Evolutionary conservation across 1,140 invertebrate genomes (phyloP).

Genomic region (Episyrphus balteatus): DNA sequence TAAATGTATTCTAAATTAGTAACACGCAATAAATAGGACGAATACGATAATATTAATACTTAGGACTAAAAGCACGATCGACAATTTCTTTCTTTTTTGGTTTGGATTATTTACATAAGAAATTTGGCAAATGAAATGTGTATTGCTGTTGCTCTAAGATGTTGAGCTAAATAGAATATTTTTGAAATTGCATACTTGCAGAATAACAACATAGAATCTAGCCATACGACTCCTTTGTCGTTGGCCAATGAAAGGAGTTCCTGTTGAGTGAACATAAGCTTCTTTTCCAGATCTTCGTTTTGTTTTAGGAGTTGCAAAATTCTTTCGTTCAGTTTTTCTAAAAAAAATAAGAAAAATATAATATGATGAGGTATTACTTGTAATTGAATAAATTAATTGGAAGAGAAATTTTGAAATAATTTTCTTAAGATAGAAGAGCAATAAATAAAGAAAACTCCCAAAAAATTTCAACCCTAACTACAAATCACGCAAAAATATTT

Average conservation of each 20-base stretch:
- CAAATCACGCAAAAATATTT: too few relatives aligned
- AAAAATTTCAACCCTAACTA: too few relatives aligned
- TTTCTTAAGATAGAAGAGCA: too few relatives aligned
- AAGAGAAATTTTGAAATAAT: too few relatives aligned
- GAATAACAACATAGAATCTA: constrained; percentile 34
- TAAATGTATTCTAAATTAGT: background rate
- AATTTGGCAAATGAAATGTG: too few relatives aligned
- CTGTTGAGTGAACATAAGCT: constrained; percentile 20
- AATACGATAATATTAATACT: background rate
- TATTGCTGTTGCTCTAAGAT: too few relatives aligned
- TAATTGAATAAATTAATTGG: background rate
- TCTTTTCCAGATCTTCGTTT: constrained; percentile 21
- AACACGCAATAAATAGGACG: background rate
- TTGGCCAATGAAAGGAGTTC: constrained; percentile 24
- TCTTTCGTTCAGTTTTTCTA: constrained; percentile 32
- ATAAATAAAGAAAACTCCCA: too few relatives aligned
- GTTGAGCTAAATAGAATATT: background rate
- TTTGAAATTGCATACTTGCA: constrained; percentile 34
- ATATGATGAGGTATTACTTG: background rate
- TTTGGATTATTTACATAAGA: too few relatives aligned
- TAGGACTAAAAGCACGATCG: background rate
- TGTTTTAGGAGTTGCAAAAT: constrained; percentile 20
- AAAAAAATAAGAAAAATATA: background rate
- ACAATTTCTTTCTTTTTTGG: too few relatives aligned
- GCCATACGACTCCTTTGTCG: constrained; percentile 26